A percentile compares a stretch with the other conserved stretches of the same genome.
phyloP scores from a whole-genome alignment of 2,888 invertebrate genomes.

The Andrena minutula region DNA sequence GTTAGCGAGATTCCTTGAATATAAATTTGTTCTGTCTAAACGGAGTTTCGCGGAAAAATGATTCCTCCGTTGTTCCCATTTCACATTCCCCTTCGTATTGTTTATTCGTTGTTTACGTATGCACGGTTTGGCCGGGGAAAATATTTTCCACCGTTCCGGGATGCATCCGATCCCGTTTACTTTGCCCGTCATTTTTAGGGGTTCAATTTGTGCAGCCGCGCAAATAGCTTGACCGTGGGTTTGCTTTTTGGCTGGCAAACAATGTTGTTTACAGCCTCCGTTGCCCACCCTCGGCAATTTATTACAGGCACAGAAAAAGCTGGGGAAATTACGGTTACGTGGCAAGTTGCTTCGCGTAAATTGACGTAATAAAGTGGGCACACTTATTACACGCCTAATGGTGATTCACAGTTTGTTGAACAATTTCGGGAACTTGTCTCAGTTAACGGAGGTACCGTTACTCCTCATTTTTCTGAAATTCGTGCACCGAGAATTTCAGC shows the following conservation, averaged over 20 bases:
- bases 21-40: neutral
- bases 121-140: neutral
- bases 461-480: conserved; percentile 38
- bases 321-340: neutral
- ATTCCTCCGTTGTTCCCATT: neutral
- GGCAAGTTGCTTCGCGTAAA: conserved; percentile 16
- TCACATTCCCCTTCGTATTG: neutral
- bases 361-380: conserved; percentile 14
- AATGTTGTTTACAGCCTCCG: neutral
- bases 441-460: conserved; percentile 11
- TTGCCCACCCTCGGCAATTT: neutral
- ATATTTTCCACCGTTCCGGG: neutral
- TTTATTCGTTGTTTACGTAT: neutral
- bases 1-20: neutral
- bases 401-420: conserved; percentile 25
- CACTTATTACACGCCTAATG: conserved; percentile 20
- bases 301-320: neutral
- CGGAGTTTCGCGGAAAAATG: neutral
- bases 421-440: conserved; percentile 3
- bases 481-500: neutral
- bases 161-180: neutral
- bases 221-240: neutral
- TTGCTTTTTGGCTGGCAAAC: neutral
- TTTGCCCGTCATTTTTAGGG: conserved; percentile 2
- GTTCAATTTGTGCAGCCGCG: conserved; percentile 1